These are phyloP conservation scores for Pseudorasbora parva DNA, from an alignment of 2,113 vertebrate genomes.

Conservation along the genomic window DNA sequence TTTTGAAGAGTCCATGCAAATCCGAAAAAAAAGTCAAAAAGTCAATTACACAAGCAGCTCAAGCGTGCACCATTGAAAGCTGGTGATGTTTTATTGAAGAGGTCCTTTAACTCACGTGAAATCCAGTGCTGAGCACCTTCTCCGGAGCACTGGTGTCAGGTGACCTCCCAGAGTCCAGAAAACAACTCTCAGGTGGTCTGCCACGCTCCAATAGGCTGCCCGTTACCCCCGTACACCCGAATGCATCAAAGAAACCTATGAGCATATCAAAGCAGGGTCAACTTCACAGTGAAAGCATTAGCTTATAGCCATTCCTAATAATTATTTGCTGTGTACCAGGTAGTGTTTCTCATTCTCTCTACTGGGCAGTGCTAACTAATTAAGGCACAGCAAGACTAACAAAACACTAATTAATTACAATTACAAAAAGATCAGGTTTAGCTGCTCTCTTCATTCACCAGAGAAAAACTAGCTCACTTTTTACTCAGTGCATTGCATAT, in stretches of 20 bases:
- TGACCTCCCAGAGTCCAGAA: constrained; percentile 79
- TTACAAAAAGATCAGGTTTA: constrained; percentile 57
- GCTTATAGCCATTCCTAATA: constrained; percentile 40
- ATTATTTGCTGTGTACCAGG: constrained; percentile 25
- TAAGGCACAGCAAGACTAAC: constrained; percentile 65
- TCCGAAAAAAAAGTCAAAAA: constrained; percentile 76
- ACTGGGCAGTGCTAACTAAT: constrained; percentile 60
- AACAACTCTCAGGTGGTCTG: constrained; percentile 84
- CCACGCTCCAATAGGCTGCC: constrained; percentile 77
- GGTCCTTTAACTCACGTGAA: constrained; percentile 80
- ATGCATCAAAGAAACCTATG: constrained; percentile 61
- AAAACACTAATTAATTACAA: constrained; percentile 62
- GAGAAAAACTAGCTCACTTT: background rate
- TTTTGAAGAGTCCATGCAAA: constrained; percentile 81
- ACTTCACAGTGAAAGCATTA: constrained; percentile 46
- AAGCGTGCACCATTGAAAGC: constrained; percentile 82
- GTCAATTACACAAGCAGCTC: constrained; percentile 82
- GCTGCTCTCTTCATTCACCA: constrained; percentile 35
- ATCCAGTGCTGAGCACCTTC: constrained; percentile 73
- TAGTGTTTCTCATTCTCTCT: constrained; percentile 28
- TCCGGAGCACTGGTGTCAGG: constrained; percentile 76
- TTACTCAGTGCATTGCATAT: background rate
- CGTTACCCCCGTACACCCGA: constrained; percentile 68
- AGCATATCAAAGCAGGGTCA: constrained; percentile 63
- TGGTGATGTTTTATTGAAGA: constrained; percentile 84